Evolutionary conservation across 1,140 invertebrate genomes (phyloP).

Genomic region (Drosophila kikkawai): DNA sequence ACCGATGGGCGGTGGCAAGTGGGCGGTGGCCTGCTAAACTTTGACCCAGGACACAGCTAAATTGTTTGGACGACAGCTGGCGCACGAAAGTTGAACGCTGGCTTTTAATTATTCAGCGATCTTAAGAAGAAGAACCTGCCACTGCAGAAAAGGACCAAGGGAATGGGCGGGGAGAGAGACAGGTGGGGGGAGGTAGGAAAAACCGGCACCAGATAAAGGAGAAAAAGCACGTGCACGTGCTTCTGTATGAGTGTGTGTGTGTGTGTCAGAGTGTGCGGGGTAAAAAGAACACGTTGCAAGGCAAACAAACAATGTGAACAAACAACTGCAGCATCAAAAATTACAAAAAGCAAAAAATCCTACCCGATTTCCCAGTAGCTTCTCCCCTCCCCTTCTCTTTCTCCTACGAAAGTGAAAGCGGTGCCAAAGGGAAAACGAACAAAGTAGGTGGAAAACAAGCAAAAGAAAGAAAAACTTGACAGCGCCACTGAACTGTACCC

Average conservation of each 20-base stretch:
- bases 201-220: constrained; percentile 23
- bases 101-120: constrained; percentile 78
- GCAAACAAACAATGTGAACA: constrained; percentile 54
- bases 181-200: constrained; percentile 3
- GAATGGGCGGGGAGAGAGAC: constrained; percentile 2
- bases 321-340: constrained; percentile 63
- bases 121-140: constrained; percentile 37
- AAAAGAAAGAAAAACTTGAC: constrained; percentile 21
- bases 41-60: constrained; percentile 75
- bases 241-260: not conserved
- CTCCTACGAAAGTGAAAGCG: not conserved
- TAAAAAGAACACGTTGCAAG: constrained; percentile 30
- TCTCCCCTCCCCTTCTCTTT: not conserved
- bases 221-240: constrained; percentile 38
- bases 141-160: constrained; percentile 1
- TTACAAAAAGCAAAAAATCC: constrained; percentile 1
- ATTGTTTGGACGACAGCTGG: constrained; percentile 76
- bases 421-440: constrained; percentile 17
- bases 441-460: constrained; percentile 11
- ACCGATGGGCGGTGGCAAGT: not conserved
- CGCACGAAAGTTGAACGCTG: constrained; percentile 67
- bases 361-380: not conserved
- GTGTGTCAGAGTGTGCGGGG: not conserved
- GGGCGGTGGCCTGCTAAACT: constrained; percentile 62
- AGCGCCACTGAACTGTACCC: not conserved